Evolutionary conservation across 2,797 vertebrate species (phyloP).

Genomic region (Acanthopagrus latus): DNA sequence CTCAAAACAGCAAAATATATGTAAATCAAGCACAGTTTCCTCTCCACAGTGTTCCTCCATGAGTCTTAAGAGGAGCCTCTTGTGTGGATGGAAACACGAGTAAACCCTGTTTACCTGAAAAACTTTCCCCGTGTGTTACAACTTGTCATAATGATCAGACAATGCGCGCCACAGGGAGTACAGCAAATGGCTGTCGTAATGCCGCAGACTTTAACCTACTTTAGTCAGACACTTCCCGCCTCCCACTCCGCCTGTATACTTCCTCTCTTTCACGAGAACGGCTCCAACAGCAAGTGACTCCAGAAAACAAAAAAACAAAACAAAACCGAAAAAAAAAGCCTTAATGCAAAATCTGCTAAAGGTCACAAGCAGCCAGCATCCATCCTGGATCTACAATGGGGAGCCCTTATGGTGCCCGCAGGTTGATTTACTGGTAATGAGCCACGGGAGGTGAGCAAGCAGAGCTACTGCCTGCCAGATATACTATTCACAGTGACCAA

Average conservation of each 20-base stretch:
- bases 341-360: slow-evolving; percentile 63
- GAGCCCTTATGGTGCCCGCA: slow-evolving; percentile 32
- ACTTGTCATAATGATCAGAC: slow-evolving; percentile 55
- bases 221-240: slow-evolving; percentile 29
- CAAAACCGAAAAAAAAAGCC: neutral
- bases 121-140: slow-evolving; percentile 27
- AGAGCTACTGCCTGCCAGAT: slow-evolving; percentile 48
- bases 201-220: slow-evolving; percentile 32
- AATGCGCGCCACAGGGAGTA: slow-evolving; percentile 25
- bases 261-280: slow-evolving; percentile 36
- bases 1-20: slow-evolving; percentile 45
- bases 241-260: slow-evolving; percentile 10
- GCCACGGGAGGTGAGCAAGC: slow-evolving; percentile 45
- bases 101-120: slow-evolving; percentile 48
- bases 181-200: slow-evolving; percentile 40
- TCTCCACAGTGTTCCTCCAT: slow-evolving; percentile 18
- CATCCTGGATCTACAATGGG: slow-evolving; percentile 50
- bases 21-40: slow-evolving; percentile 49
- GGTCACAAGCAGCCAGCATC: slow-evolving; percentile 61
- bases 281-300: slow-evolving; percentile 13
- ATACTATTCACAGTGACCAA: slow-evolving; percentile 65
- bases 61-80: slow-evolving; percentile 26
- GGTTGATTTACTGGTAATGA: slow-evolving; percentile 67
- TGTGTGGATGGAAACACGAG: slow-evolving; percentile 28
- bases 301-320: slow-evolving; percentile 32